phyloP scores from a whole-genome alignment of 2,797 vertebrate genomes.

The Spinibarbus caldwelli region DNA sequence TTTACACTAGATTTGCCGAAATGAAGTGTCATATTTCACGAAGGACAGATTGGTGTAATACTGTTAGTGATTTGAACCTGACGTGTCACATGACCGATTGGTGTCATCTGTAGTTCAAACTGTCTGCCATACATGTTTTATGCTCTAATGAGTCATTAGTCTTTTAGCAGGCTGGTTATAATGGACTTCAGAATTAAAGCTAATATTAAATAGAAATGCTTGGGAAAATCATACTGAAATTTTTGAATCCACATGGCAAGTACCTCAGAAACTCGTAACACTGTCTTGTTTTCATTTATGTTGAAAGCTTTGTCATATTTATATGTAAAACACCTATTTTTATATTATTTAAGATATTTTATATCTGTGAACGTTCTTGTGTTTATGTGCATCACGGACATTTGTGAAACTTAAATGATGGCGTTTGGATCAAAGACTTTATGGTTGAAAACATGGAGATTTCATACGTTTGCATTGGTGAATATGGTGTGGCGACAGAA shows the following conservation, averaged over 20 bases:
- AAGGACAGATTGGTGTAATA: background rate
- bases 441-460: background rate
- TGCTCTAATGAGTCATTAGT: background rate
- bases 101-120: constrained; percentile 9
- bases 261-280: too few species aligned
- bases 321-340: constrained; percentile 15
- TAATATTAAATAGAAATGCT: background rate
- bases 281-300: constrained; percentile 20
- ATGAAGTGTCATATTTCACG: background rate
- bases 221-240: background rate
- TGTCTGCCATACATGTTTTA: background rate
- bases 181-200: too few species aligned
- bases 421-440: background rate
- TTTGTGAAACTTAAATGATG: background rate
- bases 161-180: background rate
- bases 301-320: background rate
- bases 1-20: constrained; percentile 8
- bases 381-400: constrained; percentile 9
- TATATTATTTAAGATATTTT: constrained; percentile 18
- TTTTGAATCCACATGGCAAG: background rate
- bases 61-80: background rate
- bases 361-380: background rate
- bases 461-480: background rate
- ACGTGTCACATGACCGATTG: background rate
- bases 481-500: background rate